phyloP scores from a whole-genome alignment of 2,888 invertebrate species.

The Polyploca ridens region DNA sequence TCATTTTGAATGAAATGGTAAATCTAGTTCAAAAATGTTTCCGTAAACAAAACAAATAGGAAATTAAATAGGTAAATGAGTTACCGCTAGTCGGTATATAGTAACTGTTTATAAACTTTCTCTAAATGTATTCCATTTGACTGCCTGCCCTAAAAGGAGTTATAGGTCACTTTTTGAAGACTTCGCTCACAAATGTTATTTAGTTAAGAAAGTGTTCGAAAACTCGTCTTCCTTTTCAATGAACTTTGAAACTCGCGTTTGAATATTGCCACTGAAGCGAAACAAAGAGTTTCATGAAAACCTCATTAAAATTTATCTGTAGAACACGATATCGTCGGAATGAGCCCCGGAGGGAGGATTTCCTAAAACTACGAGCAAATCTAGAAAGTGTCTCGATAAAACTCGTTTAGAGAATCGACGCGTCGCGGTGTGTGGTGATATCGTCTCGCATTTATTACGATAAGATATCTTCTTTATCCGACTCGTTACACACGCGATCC shows the following conservation, averaged over 20 bases:
- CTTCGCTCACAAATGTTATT: constrained; percentile 10
- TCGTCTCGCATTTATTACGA: constrained; percentile 36
- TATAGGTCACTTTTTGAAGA: not conserved
- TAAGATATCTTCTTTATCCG: constrained; percentile 37
- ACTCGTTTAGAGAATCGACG: constrained; percentile 16
- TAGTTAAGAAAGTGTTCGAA: constrained; percentile 6
- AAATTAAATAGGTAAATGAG: not conserved
- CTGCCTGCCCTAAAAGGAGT: not conserved
- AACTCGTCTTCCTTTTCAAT: constrained; percentile 5
- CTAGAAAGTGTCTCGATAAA: constrained; percentile 11
- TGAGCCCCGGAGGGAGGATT: not conserved
- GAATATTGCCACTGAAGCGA: not conserved
- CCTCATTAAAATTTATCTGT: constrained; percentile 4
- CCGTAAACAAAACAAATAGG: not conserved
- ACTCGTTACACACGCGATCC: constrained; percentile 25
- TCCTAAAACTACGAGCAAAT: constrained; percentile 4
- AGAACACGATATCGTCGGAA: not conserved
- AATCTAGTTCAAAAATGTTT: not conserved
- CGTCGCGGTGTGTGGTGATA: constrained; percentile 20
- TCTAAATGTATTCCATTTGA: constrained; percentile 1
- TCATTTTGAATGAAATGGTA: not conserved
- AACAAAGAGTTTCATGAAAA: constrained; percentile 5
- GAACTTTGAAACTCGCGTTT: not conserved
- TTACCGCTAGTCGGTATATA: no score
- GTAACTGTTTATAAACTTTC: not conserved